Conservation (phyloP, 2,888 invertebrate species). For the Rhingia campestris region DNA sequence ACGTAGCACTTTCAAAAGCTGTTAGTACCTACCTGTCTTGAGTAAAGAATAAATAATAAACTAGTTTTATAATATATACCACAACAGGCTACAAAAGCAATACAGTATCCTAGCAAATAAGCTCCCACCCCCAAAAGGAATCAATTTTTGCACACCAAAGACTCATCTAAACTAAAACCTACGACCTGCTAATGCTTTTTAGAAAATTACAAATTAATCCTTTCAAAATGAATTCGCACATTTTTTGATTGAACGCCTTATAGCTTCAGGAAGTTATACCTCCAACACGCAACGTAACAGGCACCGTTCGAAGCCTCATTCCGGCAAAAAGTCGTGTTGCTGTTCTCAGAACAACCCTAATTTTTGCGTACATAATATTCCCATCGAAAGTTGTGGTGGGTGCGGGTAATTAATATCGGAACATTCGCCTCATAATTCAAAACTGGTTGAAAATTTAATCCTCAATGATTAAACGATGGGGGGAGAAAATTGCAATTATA, state of each 20-base stretch:
- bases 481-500: conserved; percentile 68
- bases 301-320: background rate
- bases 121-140: too few species aligned
- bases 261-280: conserved; percentile 33
- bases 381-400: conserved; percentile 53
- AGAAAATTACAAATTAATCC: conserved; percentile 73
- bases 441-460: conserved; percentile 68
- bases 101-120: too few species aligned
- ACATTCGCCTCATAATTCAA: conserved; percentile 80
- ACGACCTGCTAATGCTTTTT: conserved; percentile 28
- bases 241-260: conserved; percentile 65
- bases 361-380: conserved; percentile 4
- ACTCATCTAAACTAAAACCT: conserved; percentile 8
- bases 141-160: too few species aligned
- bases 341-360: conserved; percentile 52
- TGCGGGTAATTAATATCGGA: conserved; percentile 82
- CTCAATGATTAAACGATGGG: conserved; percentile 63
- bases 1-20: too few species aligned
- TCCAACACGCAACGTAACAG: background rate
- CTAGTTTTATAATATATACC: too few species aligned
- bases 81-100: too few species aligned
- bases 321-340: background rate
- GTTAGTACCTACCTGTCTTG: too few species aligned
- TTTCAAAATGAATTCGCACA: conserved; percentile 68
- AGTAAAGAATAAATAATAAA: too few species aligned